These are phyloP conservation scores for Chalcosyrphus nemorum DNA, from an alignment of 2,888 invertebrate species.

Conservation along the genomic window DNA sequence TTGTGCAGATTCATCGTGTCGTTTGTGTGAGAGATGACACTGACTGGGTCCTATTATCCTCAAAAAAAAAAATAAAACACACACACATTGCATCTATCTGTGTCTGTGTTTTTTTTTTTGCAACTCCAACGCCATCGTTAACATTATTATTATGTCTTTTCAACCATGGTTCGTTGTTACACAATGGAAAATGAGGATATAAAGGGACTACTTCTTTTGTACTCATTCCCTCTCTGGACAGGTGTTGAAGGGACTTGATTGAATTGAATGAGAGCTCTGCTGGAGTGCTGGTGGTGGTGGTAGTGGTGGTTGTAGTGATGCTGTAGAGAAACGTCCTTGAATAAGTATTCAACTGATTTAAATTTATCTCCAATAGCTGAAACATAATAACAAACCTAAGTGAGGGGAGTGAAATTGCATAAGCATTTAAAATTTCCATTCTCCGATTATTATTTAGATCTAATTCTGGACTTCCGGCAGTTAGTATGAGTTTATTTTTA, in stretches of 20 bases:
- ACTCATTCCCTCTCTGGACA: neutral
- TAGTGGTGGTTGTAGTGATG: too few relatives aligned
- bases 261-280: neutral
- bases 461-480: conserved; percentile 58
- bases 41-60: neutral
- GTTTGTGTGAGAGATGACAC: neutral
- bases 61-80: neutral
- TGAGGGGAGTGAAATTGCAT: too few relatives aligned
- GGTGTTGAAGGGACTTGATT: conserved; percentile 24
- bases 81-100: too few relatives aligned
- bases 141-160: conserved; percentile 33
- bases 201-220: neutral
- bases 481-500: conserved; percentile 47
- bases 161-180: neutral
- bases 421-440: conserved; percentile 4
- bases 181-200: neutral
- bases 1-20: conserved; percentile 13
- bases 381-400: neutral
- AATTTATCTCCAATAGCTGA: neutral
- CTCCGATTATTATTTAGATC: conserved; percentile 43
- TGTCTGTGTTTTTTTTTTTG: neutral
- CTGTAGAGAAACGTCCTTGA: too few relatives aligned
- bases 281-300: neutral
- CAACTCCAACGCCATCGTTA: conserved; percentile 8
- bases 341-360: neutral